A percentile compares a stretch with the other conserved stretches of the same genome.
These are phyloP conservation scores for Linepithema humile DNA, from an alignment of 1,140 invertebrate genomes.

Conservation along the genomic window DNA sequence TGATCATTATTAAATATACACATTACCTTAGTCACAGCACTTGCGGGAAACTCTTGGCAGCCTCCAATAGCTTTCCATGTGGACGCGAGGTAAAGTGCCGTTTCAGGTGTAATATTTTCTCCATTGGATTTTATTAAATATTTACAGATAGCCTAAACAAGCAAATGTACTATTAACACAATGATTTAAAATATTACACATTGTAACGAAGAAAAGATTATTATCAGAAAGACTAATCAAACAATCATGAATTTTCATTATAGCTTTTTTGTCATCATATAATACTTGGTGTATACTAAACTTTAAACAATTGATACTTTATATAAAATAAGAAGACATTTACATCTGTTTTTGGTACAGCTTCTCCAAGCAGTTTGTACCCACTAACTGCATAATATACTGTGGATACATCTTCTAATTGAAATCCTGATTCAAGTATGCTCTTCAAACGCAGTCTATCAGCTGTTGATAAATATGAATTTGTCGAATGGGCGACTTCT, in stretches of 20 bases:
- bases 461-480: constrained; percentile 85
- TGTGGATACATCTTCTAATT: constrained; percentile 83
- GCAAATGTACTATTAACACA: background rate
- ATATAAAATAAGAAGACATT: background rate
- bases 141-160: constrained; percentile 85
- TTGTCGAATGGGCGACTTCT: constrained; percentile 77
- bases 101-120: constrained; percentile 81
- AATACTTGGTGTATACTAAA: constrained; percentile 1
- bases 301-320: background rate
- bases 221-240: constrained; percentile 84
- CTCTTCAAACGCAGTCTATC: constrained; percentile 85
- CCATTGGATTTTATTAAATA: constrained; percentile 80
- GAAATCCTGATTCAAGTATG: constrained; percentile 85
- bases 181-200: constrained; percentile 1
- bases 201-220: constrained; percentile 22
- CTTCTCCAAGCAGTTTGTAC: constrained; percentile 83
- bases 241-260: constrained; percentile 78
- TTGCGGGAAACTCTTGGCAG: constrained; percentile 79
- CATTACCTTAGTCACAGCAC: constrained; percentile 76
- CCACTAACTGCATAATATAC: constrained; percentile 86
- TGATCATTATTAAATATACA: background rate
- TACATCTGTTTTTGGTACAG: constrained; percentile 78
- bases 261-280: constrained; percentile 18
- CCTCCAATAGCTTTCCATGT: constrained; percentile 83
- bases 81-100: constrained; percentile 84